Evolutionary conservation across 2,797 vertebrate species (phyloP).

Genomic region (Heliangelus exortis): DNA sequence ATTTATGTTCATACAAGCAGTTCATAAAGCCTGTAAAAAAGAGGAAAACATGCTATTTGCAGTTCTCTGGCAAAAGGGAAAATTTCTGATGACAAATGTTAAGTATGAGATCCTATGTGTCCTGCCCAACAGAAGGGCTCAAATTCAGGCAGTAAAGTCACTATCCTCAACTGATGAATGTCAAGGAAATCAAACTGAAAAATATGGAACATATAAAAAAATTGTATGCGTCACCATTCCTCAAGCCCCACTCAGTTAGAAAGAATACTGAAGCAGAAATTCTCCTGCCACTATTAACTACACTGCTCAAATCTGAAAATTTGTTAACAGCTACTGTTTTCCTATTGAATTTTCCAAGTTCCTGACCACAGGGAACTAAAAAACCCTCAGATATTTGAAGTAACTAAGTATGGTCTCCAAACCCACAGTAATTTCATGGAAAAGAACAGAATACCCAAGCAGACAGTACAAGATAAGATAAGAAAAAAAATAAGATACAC

Average conservation of each 20-base stretch:
- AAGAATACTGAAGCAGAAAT: background rate
- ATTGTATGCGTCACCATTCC: background rate
- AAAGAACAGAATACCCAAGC: background rate
- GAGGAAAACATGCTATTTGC: background rate
- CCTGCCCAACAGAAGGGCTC: background rate
- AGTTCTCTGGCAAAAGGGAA: background rate
- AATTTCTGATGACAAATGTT: background rate
- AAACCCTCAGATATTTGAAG: background rate
- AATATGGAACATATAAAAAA: background rate
- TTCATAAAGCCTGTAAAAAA: background rate
- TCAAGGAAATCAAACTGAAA: background rate
- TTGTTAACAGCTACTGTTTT: background rate
- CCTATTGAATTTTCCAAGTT: background rate
- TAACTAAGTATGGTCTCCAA: background rate
- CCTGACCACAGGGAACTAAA: background rate
- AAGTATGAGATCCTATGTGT: background rate
- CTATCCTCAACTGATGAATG: background rate
- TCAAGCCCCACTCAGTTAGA: background rate
- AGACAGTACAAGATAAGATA: background rate
- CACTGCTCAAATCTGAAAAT: background rate
- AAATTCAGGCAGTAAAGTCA: background rate
- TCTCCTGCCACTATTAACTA: background rate
- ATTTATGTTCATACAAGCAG: background rate
- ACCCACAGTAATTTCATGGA: background rate
- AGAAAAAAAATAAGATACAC: too few species aligned